These are phyloP conservation scores for Drosophila varians DNA, from an alignment of 1,140 invertebrate species.

Conservation along the genomic window DNA sequence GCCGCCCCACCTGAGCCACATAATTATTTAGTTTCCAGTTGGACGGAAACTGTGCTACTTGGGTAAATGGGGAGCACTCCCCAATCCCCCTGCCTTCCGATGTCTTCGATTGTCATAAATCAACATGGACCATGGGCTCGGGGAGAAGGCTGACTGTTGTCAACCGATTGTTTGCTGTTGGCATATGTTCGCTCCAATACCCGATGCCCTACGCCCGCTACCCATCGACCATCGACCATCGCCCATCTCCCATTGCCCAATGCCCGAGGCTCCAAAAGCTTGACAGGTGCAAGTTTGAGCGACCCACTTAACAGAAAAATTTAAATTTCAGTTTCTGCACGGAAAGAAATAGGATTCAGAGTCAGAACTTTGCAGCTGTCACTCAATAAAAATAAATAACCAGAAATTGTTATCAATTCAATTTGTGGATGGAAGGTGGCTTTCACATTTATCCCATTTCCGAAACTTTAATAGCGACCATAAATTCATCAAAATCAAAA, in stretches of 20 bases:
- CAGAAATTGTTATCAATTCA: not conserved
- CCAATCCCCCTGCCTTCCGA: not conserved
- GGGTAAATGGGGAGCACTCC: conserved; percentile 24
- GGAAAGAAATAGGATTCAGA: not conserved
- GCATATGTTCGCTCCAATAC: conserved; percentile 41
- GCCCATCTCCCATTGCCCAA: conserved; percentile 10
- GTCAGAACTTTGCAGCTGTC: not conserved
- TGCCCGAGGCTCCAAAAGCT: not conserved
- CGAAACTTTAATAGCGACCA: not conserved
- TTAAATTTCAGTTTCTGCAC: conserved; percentile 32
- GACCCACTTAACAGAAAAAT: conserved; percentile 54
- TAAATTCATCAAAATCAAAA: not conserved
- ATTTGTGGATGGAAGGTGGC: not conserved
- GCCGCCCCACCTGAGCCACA: conserved; percentile 48
- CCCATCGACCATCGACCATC: not conserved
- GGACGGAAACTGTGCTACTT: conserved; percentile 54
- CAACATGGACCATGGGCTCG: conserved; percentile 38
- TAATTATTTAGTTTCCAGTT: conserved; percentile 80
- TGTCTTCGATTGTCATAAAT: conserved; percentile 78
- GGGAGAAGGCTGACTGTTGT: conserved; percentile 20
- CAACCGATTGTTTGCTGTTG: conserved; percentile 61
- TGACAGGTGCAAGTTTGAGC: conserved; percentile 41
- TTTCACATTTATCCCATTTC: not conserved
- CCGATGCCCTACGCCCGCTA: not conserved
- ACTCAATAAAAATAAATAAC: not conserved